Evolutionary conservation across 2,888 invertebrate species (phyloP), one percentile per base, ranked within the genome.

Genomic region (Creontiades dilutus): DNA sequence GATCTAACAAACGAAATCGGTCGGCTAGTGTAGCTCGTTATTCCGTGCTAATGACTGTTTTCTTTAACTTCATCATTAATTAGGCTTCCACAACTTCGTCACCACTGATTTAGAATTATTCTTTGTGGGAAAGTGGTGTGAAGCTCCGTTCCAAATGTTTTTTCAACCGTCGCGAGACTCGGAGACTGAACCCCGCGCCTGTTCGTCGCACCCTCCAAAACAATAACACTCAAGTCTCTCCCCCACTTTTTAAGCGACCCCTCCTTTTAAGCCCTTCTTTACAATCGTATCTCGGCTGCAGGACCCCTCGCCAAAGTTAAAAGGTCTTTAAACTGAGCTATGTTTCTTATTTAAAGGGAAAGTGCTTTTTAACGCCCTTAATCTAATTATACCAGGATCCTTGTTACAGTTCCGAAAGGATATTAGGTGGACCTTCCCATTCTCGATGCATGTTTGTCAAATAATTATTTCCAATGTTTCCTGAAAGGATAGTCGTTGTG

Each of bases 241-340:
- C 47, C 81, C 37, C 80, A 80, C 28, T 81, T 81, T 81, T 81
- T 23, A 46, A 81, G 81, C 81, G 81, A 81, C 81, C 47, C 81
- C 81, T 81, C 37, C 46, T 81, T 47, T 46, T 81, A 48, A 81
- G 81, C 47, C n/a, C 37, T 81, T 81, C 80, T 19, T 81, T 48
- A 81, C 81, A 81, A 81, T 14, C 47, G 81, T 81, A 81, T 81
- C 81, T 81, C 81, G 47, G 81, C 47, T 28, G n/a, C 81, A n/a
- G 19, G 9, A 48, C 37, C 37, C 46, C 47, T 46, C 46, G n/a
- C 37, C n/a, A 11, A 3, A 81, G 47, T 46, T 46, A 81, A 46
- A 47, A 81, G 47, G 47, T 47, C 81, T 81, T 81, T 46, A 46
- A 81, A 81, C 81, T 47, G 81, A 81, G 81, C 81, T 81, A 46